Percentiles rank a stretch among this genome's conserved stretches.
phyloP scores from a whole-genome alignment of 2,888 invertebrate genomes.

The Agriotes lineatus region DNA sequence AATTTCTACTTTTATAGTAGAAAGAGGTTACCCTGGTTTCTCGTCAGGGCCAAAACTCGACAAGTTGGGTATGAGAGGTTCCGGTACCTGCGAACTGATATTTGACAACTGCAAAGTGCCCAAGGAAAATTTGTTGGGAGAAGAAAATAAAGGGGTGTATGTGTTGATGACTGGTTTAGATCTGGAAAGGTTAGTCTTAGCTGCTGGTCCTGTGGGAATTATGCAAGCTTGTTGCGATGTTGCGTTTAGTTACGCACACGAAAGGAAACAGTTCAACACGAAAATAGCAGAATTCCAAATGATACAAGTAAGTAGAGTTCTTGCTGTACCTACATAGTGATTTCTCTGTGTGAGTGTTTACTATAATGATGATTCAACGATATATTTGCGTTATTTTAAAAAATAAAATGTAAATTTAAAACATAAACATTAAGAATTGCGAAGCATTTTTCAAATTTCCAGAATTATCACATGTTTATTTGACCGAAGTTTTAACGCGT shows the following conservation, averaged over 20 bases:
- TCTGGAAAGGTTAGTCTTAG: constrained; percentile 88
- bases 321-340: too few relatives aligned
- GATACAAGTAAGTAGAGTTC: constrained; percentile 87
- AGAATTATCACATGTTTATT: too few relatives aligned
- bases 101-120: constrained; percentile 96
- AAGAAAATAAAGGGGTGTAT: constrained; percentile 91
- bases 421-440: too few relatives aligned
- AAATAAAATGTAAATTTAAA: too few relatives aligned
- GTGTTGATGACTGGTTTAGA: constrained; percentile 98
- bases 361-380: too few relatives aligned
- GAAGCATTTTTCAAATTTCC: too few relatives aligned
- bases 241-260: constrained; percentile 95
- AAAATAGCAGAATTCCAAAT: constrained; percentile 94
- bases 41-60: constrained; percentile 90
- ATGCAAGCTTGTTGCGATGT: constrained; percentile 96
- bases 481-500: too few relatives aligned
- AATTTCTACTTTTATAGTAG: constrained; percentile 94
- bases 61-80: constrained; percentile 98
- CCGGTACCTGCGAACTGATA: constrained; percentile 94
- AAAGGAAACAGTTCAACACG: constrained; percentile 91
- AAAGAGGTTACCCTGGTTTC: constrained; percentile 91
- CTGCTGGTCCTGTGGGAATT: constrained; percentile 93
- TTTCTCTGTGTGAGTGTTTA: too few relatives aligned
- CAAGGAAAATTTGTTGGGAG: constrained; percentile 86
- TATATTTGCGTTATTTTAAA: too few relatives aligned